phyloP scores from a whole-genome alignment of 2,113 vertebrate species.

The Myocastor coypus region DNA sequence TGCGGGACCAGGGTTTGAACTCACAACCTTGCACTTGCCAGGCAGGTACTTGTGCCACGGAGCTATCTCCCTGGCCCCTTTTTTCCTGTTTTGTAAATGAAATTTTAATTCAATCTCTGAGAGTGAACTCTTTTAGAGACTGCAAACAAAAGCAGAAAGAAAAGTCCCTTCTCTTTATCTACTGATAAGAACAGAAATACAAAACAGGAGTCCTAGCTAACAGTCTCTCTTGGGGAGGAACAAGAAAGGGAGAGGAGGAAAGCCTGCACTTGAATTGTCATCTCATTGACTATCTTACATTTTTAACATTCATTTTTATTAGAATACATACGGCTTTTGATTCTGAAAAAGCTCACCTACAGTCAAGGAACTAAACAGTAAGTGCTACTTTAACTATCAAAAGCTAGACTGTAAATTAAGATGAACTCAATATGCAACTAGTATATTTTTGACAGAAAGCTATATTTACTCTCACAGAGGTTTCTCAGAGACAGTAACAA shows the following conservation, averaged over 20 bases:
- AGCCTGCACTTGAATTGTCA: background rate
- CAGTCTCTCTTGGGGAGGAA: background rate
- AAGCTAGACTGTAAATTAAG: background rate
- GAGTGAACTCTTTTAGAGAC: background rate
- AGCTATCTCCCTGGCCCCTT: no score
- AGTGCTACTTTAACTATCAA: background rate
- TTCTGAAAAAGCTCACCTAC: background rate
- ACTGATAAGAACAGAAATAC: background rate
- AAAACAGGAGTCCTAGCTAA: background rate
- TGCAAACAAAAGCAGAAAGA: background rate
- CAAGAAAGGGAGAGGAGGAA: no score
- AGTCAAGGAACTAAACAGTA: background rate
- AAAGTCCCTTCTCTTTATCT: background rate
- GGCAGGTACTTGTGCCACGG: no score
- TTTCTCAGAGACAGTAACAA: background rate
- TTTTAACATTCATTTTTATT: background rate
- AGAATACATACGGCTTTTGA: constrained; percentile 10
- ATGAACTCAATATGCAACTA: background rate
- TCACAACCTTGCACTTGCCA: no score
- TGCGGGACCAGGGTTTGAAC: no score
- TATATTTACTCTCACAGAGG: background rate
- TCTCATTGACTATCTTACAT: background rate
- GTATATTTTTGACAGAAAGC: background rate
- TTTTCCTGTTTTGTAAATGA: constrained; percentile 16
- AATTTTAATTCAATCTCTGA: background rate